Percentiles rank a stretch among this genome's conserved stretches.
Conservation (phyloP, 1,140 invertebrate genomes). For the Scaptomyza hsui region DNA sequence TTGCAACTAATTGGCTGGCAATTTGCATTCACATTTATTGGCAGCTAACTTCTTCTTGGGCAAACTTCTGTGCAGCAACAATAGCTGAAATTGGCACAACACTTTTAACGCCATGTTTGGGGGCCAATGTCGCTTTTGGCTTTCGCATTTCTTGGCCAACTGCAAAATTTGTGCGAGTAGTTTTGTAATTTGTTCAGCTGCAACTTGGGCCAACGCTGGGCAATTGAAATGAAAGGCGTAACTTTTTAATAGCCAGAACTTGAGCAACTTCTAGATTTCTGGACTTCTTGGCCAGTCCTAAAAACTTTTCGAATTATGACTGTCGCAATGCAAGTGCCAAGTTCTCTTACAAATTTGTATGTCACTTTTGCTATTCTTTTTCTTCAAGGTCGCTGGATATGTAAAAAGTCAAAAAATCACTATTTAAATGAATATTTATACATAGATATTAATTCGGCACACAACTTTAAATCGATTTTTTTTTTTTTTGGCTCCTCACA, state of each 20-base stretch:
- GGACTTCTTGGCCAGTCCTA: conserved; percentile 35
- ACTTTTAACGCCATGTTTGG: conserved; percentile 32
- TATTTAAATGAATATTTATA: too few species aligned
- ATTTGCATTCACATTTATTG: conserved; percentile 72
- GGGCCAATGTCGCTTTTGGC: conserved; percentile 32
- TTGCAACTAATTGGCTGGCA: conserved; percentile 65
- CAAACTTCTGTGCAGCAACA: conserved; percentile 27
- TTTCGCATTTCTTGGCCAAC: conserved; percentile 41
- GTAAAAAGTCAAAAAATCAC: not conserved
- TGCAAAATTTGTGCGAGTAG: conserved; percentile 59
- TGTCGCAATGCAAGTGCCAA: conserved; percentile 44
- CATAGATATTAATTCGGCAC: too few species aligned
- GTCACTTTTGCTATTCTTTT: not conserved
- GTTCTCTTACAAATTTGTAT: conserved; percentile 27
- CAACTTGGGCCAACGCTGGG: conserved; percentile 38
- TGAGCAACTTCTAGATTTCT: conserved; percentile 40
- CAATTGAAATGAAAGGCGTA: conserved; percentile 75
- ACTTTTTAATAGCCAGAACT: conserved; percentile 76
- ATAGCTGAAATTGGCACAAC: conserved; percentile 22
- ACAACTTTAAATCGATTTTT: too few species aligned
- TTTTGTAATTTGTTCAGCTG: conserved; percentile 65
- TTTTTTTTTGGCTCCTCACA: too few species aligned
- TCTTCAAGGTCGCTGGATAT: conserved; percentile 13
- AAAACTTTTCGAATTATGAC: conserved; percentile 67
- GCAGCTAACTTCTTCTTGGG: conserved; percentile 45